Conservation (phyloP, 2,113 vertebrate genomes). For the Geococcyx californianus region DNA sequence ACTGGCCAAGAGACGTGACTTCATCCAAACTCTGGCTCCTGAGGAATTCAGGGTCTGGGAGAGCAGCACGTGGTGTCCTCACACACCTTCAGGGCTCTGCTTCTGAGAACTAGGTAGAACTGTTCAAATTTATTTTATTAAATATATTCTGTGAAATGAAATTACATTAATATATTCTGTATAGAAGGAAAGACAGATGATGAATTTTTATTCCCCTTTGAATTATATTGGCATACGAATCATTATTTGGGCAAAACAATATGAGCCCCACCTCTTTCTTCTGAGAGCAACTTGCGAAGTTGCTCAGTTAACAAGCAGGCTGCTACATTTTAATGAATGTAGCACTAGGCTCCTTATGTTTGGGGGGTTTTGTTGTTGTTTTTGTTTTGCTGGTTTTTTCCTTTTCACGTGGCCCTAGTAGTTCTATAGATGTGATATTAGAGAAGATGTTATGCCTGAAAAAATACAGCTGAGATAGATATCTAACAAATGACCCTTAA, state of each 20-base stretch:
- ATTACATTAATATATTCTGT: background rate
- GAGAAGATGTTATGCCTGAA: background rate
- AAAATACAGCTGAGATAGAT: background rate
- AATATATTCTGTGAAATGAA: background rate
- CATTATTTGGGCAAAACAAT: background rate
- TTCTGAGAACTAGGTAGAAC: background rate
- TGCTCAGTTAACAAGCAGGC: background rate
- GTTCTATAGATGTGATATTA: background rate
- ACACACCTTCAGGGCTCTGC: background rate
- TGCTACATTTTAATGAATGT: background rate
- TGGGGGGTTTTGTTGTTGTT: background rate
- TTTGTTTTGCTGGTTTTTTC: background rate
- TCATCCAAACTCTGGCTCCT: constrained; percentile 30
- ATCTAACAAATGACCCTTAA: background rate
- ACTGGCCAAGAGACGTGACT: background rate
- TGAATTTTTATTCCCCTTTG: background rate
- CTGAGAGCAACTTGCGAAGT: background rate
- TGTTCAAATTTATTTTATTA: background rate
- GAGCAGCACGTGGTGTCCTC: background rate
- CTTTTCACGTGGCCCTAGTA: background rate
- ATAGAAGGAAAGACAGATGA: background rate
- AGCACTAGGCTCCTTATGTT: background rate
- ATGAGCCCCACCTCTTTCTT: background rate
- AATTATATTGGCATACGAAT: background rate
- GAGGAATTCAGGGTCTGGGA: constrained; percentile 24